Evolutionary conservation across 2,113 vertebrate genomes (phyloP).

Genomic region (Telmatochromis brichardi): DNA sequence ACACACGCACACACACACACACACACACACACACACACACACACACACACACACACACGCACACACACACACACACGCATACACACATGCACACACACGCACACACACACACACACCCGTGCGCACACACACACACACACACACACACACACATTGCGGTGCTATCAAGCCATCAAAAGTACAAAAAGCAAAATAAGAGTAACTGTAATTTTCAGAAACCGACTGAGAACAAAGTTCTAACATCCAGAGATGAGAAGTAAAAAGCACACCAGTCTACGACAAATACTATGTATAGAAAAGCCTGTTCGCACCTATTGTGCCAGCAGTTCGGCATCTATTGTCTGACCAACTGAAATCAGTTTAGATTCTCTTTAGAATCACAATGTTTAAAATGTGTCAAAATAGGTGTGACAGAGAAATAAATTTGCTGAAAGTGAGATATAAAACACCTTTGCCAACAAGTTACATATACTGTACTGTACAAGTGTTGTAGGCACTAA

Average conservation of each 20-base stretch:
- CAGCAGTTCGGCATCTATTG: background rate
- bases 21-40: accelerated
- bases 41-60: background rate
- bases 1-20: accelerated
- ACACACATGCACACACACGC: accelerated
- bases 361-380: background rate
- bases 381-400: background rate
- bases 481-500: background rate
- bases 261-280: background rate
- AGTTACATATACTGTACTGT: background rate
- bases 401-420: background rate
- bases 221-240: background rate
- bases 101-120: accelerated
- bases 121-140: accelerated
- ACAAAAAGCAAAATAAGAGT: background rate
- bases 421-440: background rate
- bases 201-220: background rate
- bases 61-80: accelerated
- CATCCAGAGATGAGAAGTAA: background rate
- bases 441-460: background rate
- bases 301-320: background rate
- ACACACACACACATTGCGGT: accelerated
- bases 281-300: background rate
- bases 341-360: background rate
- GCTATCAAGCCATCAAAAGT: background rate